These are phyloP conservation scores for Hippocampus zosterae DNA, from an alignment of 2,113 vertebrate species.

Conservation along the genomic window DNA sequence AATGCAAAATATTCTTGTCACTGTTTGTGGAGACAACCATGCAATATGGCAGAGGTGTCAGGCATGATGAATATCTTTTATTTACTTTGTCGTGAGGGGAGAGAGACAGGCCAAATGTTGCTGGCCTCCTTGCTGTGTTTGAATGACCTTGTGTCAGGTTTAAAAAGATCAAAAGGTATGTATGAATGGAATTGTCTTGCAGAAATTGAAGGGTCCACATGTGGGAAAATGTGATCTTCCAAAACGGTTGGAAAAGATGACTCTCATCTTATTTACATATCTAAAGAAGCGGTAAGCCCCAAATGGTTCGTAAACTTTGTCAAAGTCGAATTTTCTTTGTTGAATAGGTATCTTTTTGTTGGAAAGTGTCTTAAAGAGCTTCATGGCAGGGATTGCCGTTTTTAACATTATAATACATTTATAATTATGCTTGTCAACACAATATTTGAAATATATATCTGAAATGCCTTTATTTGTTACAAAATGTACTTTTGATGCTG, in stretches of 20 bases:
- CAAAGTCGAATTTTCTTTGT: background rate
- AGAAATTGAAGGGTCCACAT: conserved; percentile 12
- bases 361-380: no score
- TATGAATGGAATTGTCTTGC: conserved; percentile 23
- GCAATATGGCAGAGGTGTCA: conserved; percentile 25
- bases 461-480: no score
- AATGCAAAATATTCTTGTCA: conserved; percentile 29
- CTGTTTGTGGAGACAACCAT: conserved; percentile 11
- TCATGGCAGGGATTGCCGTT: no score
- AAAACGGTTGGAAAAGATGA: conserved; percentile 8
- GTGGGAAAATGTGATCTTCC: conserved; percentile 10
- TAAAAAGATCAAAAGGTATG: conserved; percentile 16
- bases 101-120: conserved; percentile 19
- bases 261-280: background rate
- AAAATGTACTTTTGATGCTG: no score
- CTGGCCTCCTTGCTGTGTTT: conserved; percentile 20
- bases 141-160: conserved; percentile 12
- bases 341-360: background rate
- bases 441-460: no score
- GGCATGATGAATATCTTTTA: conserved; percentile 27
- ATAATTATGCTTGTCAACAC: no score
- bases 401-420: no score
- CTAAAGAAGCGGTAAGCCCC: background rate
- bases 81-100: conserved; percentile 18
- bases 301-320: background rate